phyloP scores from a whole-genome alignment of 53 echinoderm and acorn worm species.

The Henricia sp. region DNA sequence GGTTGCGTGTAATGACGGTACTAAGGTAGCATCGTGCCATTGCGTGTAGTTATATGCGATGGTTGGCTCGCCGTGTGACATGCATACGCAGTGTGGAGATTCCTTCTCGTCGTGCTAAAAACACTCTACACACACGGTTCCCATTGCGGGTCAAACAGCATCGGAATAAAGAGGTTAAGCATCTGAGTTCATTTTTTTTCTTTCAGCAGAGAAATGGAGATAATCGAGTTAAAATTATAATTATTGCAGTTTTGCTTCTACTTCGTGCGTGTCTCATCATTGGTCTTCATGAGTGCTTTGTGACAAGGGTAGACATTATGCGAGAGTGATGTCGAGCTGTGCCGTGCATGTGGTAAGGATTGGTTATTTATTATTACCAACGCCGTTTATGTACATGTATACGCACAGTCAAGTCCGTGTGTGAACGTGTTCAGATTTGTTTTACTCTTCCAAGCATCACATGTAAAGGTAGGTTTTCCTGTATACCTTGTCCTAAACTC shows the following conservation, averaged over 20 bases:
- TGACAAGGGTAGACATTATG: slow-evolving; percentile 16
- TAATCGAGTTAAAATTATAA: slow-evolving; percentile 52
- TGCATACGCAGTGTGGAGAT: background rate
- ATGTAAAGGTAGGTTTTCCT: too few relatives aligned
- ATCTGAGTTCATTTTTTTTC: slow-evolving; percentile 4
- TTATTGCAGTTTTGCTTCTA: slow-evolving; percentile 15
- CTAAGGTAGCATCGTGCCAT: slow-evolving; percentile 45
- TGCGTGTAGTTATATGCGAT: slow-evolving; percentile 21
- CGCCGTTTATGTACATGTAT: background rate
- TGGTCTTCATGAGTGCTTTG: background rate
- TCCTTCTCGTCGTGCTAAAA: background rate
- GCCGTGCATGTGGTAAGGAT: slow-evolving; percentile 33
- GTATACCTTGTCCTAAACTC: too few relatives aligned
- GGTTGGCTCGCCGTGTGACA: background rate
- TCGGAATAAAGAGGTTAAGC: slow-evolving; percentile 28
- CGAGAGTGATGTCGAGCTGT: slow-evolving; percentile 3
- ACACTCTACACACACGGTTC: background rate
- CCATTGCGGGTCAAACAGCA: background rate
- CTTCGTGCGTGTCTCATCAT: background rate
- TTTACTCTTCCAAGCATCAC: too few relatives aligned
- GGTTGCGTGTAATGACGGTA: slow-evolving; percentile 58
- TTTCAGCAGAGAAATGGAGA: slow-evolving; percentile 34
- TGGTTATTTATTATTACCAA: slow-evolving; percentile 1
- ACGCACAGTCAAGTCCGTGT: background rate
- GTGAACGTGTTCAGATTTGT: too few relatives aligned